phyloP scores from a whole-genome alignment of 2,113 vertebrate species.

The Tetrao urogallus region DNA sequence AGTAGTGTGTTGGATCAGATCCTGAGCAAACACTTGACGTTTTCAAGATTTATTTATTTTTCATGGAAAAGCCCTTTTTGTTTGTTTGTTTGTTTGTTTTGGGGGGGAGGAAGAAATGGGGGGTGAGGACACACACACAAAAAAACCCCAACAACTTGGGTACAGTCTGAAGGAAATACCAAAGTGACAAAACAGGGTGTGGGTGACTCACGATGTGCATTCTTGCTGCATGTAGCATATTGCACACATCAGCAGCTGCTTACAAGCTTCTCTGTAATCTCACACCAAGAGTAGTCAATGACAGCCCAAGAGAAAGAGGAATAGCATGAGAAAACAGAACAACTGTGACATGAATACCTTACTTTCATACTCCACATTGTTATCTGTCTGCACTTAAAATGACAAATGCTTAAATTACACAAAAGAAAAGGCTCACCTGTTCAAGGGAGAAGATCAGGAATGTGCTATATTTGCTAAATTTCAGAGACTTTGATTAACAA shows the following conservation, averaged over 20 bases:
- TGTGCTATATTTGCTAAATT: neutral
- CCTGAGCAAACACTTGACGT: neutral
- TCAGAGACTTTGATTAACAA: neutral
- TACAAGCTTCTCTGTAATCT: constrained; percentile 44
- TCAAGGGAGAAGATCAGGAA: neutral
- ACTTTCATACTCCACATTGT: neutral
- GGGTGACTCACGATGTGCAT: constrained; percentile 10
- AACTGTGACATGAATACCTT: constrained; percentile 5
- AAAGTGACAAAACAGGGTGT: constrained; percentile 36
- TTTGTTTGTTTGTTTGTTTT: neutral
- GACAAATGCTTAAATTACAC: neutral
- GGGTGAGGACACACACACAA: fast-evolving
- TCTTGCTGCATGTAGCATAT: neutral
- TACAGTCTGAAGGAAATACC: constrained; percentile 1
- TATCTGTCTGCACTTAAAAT: neutral
- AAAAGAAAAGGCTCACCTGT: neutral
- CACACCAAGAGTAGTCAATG: neutral
- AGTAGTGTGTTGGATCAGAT: neutral
- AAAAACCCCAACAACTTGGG: neutral
- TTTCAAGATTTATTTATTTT: neutral
- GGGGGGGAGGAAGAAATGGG: fast-evolving
- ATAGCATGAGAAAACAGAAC: neutral
- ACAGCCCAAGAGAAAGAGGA: neutral
- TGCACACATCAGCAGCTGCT: constrained; percentile 15
- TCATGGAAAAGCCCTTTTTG: neutral